phyloP scores from a whole-genome alignment of 2,888 invertebrate genomes.

The Phengaris alcon region DNA sequence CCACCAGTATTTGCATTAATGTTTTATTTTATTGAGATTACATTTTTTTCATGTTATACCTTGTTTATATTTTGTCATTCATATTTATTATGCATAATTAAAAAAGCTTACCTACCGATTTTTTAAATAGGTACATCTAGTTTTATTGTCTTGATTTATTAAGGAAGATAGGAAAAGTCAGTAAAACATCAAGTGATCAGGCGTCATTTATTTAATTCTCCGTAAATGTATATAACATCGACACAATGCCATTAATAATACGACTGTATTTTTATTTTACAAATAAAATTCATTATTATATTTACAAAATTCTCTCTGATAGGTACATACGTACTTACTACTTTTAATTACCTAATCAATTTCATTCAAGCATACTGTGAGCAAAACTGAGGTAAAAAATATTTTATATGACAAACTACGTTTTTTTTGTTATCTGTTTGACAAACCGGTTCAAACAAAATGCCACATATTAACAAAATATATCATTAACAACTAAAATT shows the following conservation, averaged over 20 bases:
- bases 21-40: no score
- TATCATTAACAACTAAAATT: no score
- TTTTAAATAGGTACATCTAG: neutral
- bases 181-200: slow-evolving; percentile 41
- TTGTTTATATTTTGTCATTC: no score
- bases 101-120: no score
- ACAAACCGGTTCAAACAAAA: no score
- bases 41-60: no score
- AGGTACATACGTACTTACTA: slow-evolving; percentile 41
- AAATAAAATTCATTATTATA: slow-evolving; percentile 66
- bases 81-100: no score
- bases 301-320: slow-evolving; percentile 66
- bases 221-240: slow-evolving; percentile 76
- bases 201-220: slow-evolving; percentile 69
- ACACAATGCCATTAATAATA: slow-evolving; percentile 74
- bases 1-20: no score
- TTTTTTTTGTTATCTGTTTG: no score
- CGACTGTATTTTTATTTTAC: slow-evolving; percentile 65
- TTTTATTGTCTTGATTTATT: neutral
- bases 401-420: neutral
- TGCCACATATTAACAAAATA: no score
- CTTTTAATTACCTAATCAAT: slow-evolving; percentile 36
- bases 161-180: neutral
- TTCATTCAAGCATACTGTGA: slow-evolving; percentile 51
- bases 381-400: slow-evolving; percentile 49